Percentiles rank a stretch among this genome's conserved stretches.
Conservation (phyloP, 2,888 invertebrate genomes). For the Hybos culiciformis region DNA sequence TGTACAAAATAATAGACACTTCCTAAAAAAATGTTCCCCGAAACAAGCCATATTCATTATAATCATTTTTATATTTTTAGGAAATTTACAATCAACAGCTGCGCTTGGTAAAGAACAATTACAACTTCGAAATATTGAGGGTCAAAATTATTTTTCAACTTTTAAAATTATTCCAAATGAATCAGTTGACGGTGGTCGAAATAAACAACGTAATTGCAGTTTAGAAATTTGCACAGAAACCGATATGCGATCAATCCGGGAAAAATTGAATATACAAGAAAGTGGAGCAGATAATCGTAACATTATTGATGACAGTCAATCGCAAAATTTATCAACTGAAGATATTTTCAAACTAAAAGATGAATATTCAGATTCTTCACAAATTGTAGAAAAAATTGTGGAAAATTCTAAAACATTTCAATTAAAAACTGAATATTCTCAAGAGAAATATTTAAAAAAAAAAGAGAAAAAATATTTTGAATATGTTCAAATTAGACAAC, state of each 20-base stretch:
- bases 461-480: slow-evolving; percentile 90
- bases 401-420: slow-evolving; percentile 84
- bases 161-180: slow-evolving; percentile 59
- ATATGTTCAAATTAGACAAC: slow-evolving; percentile 62
- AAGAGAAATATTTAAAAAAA: slow-evolving; percentile 89
- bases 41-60: no score
- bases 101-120: slow-evolving; percentile 56
- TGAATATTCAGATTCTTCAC: slow-evolving; percentile 60
- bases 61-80: no score
- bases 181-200: slow-evolving; percentile 33
- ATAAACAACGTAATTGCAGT: slow-evolving; percentile 39
- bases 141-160: slow-evolving; percentile 55
- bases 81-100: slow-evolving; percentile 46
- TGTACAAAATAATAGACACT: no score
- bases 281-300: slow-evolving; percentile 74
- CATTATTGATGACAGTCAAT: slow-evolving; percentile 54
- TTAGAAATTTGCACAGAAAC: slow-evolving; percentile 39
- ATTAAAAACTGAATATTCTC: slow-evolving; percentile 80
- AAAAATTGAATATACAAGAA: slow-evolving; percentile 48
- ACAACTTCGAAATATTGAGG: slow-evolving; percentile 50
- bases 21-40: no score
- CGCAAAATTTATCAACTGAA: slow-evolving; percentile 69
- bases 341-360: slow-evolving; percentile 70
- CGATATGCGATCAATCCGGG: slow-evolving; percentile 41
- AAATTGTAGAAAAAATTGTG: slow-evolving; percentile 75